These are phyloP conservation scores for Discoglossus pictus DNA, from an alignment of 2,797 vertebrate genomes.

Conservation along the genomic window DNA sequence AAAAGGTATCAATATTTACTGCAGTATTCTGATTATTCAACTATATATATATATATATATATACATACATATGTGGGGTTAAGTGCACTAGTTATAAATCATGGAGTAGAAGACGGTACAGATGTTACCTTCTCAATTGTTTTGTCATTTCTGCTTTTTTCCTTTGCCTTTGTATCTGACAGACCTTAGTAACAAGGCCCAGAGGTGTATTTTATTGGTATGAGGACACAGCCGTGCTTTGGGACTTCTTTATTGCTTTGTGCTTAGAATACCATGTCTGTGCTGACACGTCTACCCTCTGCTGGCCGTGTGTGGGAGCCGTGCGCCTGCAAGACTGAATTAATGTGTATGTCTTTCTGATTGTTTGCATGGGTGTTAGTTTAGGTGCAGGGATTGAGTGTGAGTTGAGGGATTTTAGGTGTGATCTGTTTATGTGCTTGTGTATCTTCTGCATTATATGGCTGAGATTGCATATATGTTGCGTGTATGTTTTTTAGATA, in stretches of 20 bases:
- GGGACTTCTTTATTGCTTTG: conserved; percentile 15
- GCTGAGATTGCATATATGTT: too few relatives aligned
- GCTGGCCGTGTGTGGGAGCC: conserved; percentile 28
- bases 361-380: conserved; percentile 22
- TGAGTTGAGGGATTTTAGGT: conserved; percentile 1
- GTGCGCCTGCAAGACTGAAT: conserved; percentile 17
- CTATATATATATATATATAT: too few relatives aligned
- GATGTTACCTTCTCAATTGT: too few relatives aligned
- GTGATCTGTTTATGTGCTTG: conserved; percentile 2
- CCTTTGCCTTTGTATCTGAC: not conserved
- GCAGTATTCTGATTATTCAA: too few relatives aligned
- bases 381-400: conserved; percentile 1
- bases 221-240: conserved; percentile 1
- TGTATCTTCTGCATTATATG: too few relatives aligned
- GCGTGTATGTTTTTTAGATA: too few relatives aligned
- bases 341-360: conserved; percentile 20
- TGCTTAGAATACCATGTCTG: not conserved
- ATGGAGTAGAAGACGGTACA: too few relatives aligned
- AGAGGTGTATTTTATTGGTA: conserved; percentile 1
- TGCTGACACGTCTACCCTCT: conserved; percentile 34
- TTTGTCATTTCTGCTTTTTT: conserved; percentile 2
- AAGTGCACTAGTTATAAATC: too few relatives aligned
- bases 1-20: too few relatives aligned
- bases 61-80: too few relatives aligned
- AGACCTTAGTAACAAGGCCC: conserved; percentile 2